Evolutionary conservation across 2,113 vertebrate species (phyloP).

Genomic region (Hippocampus abdominalis): DNA sequence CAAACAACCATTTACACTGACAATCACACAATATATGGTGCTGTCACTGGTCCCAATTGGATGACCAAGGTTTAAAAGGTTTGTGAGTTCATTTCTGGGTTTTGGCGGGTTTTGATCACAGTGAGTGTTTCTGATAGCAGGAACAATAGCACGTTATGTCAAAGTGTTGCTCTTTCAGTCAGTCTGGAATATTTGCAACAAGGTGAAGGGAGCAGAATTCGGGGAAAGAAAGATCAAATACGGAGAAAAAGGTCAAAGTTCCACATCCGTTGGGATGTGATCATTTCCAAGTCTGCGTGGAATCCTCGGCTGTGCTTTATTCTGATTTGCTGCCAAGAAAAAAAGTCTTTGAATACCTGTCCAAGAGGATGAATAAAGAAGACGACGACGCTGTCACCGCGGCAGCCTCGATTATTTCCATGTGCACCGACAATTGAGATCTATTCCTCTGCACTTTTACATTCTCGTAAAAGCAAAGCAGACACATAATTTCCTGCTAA

Average conservation of each 20-base stretch:
- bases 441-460: background rate
- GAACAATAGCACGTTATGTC: constrained; percentile 36
- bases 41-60: constrained; percentile 12
- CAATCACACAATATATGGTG: no score
- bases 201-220: constrained; percentile 4
- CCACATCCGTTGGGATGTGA: background rate
- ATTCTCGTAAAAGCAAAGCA: background rate
- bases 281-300: background rate
- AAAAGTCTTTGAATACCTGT: background rate
- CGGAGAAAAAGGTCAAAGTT: background rate
- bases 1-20: no score
- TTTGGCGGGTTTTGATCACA: constrained; percentile 50
- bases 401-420: constrained; percentile 6
- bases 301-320: background rate
- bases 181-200: constrained; percentile 26
- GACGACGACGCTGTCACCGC: background rate
- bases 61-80: constrained; percentile 32
- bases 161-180: constrained; percentile 36
- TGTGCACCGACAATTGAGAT: background rate
- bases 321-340: background rate
- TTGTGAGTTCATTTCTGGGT: constrained; percentile 41
- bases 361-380: background rate
- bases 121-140: constrained; percentile 28
- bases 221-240: constrained; percentile 1
- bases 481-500: background rate